Evolutionary conservation across 53 echinoderm and acorn worm species (phyloP).

Genomic region (Holothuria scabra): DNA sequence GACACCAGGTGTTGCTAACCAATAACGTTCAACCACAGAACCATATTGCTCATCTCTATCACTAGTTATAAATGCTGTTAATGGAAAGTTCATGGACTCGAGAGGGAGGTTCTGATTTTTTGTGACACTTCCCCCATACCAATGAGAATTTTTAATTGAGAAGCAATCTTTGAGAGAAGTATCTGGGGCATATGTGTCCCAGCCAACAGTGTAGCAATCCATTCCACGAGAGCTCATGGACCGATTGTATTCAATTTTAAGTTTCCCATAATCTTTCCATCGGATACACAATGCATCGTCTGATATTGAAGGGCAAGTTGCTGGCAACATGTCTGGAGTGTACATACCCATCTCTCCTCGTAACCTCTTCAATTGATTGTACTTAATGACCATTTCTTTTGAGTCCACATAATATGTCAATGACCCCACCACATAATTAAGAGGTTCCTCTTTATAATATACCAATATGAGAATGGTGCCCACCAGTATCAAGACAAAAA

Average conservation of each 20-base stretch:
- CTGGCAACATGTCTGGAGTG: constrained; percentile 71
- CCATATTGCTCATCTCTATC: constrained; percentile 71
- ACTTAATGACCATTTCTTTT: constrained; percentile 65
- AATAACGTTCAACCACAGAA: constrained; percentile 85
- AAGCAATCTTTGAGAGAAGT: constrained; percentile 77
- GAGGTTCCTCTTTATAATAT: constrained; percentile 79
- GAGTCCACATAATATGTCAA: constrained; percentile 69
- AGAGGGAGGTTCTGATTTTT: constrained; percentile 83
- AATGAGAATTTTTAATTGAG: constrained; percentile 77
- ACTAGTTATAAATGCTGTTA: constrained; percentile 71
- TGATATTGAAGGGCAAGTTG: constrained; percentile 65
- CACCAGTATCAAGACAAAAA: constrained; percentile 78
- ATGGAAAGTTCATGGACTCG: constrained; percentile 65
- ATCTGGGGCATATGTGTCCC: constrained; percentile 69
- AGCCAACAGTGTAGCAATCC: constrained; percentile 83
- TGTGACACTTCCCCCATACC: constrained; percentile 87
- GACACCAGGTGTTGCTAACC: constrained; percentile 82
- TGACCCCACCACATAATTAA: constrained; percentile 79
- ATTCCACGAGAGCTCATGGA: constrained; percentile 45
- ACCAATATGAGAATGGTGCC: constrained; percentile 76
- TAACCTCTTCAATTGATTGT: constrained; percentile 56
- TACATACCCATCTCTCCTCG: constrained; percentile 71
- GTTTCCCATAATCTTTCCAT: constrained; percentile 73
- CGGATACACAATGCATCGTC: constrained; percentile 69
- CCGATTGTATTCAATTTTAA: constrained; percentile 60